Base-by-base conservation (phyloP, 1,140 invertebrate genomes). In the Meloidogyne hapla region DNA sequence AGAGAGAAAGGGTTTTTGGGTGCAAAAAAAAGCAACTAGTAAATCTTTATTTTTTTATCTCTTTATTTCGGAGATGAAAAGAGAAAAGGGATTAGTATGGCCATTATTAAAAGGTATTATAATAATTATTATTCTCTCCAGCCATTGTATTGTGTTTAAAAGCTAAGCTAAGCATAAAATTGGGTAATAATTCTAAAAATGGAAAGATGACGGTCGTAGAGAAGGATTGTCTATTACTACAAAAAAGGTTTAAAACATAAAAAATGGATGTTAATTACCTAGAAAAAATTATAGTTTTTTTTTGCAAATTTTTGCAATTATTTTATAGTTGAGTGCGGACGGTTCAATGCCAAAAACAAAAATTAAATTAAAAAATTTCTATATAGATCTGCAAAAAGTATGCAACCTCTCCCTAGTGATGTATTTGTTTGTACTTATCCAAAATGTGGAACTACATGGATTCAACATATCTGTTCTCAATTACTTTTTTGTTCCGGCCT, bases 361-460 rank as follows among this genome's bases (percentile, higher is more conserved):
- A n/a, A n/a, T n/a, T 56, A n/a, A n/a, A 6, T n/a, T 56, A n/a
- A 15, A 42, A 42, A 42, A 10, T 42, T 40, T 28, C 6, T 28
- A 48, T 81, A 23, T 4, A 77, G 83, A 45, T 84, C 82, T 18
- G 85, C 85, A 13, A 87, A 87, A 33, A 76, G 40, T 0, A 69
- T 87, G 69, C 12, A 70, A 21, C 72, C 81, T n/a, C 28, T 40
- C n/a, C 71, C 73, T 40, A 74, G 38, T 26, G 85, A 87, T 42
- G 85, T 86, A 8, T 85, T 87, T 66, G 86, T 86, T 38, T 85
- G 83, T 38, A 86, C 84, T 8, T 85, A 80, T 66, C 84, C 84
- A 25, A 85, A 85, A 74, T 87, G 85, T 68, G 83, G 85, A 33
- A 87, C 86, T 13, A 88, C 87, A 0, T 88, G 87, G 88, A 83